Conservation (phyloP, 2,113 vertebrate genomes). For the Actenoides hombroni region DNA sequence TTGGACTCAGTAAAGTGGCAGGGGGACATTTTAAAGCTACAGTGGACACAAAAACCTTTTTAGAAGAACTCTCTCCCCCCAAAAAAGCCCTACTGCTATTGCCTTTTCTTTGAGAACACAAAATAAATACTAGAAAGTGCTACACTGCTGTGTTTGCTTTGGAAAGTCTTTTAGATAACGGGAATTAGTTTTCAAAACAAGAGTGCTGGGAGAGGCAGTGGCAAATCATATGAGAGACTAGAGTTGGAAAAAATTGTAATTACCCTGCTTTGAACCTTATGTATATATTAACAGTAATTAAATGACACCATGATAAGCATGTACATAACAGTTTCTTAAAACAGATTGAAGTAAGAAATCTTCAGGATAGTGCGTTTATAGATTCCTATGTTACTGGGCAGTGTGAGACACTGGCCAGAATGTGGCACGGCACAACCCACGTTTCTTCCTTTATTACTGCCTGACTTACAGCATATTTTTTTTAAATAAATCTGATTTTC, state of each 20-base stretch:
- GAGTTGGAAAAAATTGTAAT: conserved; percentile 54
- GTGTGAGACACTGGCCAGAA: not conserved
- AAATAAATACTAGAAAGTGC: conserved; percentile 67
- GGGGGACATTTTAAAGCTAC: not conserved
- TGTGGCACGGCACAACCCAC: not conserved
- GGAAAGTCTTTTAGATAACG: conserved; percentile 42
- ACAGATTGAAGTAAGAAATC: conserved; percentile 41
- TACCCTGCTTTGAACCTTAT: conserved; percentile 38
- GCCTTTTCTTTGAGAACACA: conserved; percentile 4
- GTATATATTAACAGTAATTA: conserved; percentile 37
- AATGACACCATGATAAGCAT: conserved; percentile 24
- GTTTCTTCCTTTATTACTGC: not conserved
- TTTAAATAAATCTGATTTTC: not conserved
- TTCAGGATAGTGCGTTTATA: not conserved
- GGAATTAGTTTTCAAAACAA: conserved; percentile 62
- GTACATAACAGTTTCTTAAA: conserved; percentile 36
- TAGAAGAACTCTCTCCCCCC: not conserved
- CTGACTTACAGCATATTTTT: not conserved
- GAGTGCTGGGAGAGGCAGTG: not conserved
- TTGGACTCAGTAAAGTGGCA: conserved; percentile 10
- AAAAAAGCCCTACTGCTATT: not conserved
- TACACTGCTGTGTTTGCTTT: conserved; percentile 65
- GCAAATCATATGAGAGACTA: not conserved
- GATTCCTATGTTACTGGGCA: not conserved
- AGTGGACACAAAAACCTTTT: not conserved